Evolutionary conservation across 2,797 vertebrate species (phyloP).

Genomic region (Acanthurus leucopareius): DNA sequence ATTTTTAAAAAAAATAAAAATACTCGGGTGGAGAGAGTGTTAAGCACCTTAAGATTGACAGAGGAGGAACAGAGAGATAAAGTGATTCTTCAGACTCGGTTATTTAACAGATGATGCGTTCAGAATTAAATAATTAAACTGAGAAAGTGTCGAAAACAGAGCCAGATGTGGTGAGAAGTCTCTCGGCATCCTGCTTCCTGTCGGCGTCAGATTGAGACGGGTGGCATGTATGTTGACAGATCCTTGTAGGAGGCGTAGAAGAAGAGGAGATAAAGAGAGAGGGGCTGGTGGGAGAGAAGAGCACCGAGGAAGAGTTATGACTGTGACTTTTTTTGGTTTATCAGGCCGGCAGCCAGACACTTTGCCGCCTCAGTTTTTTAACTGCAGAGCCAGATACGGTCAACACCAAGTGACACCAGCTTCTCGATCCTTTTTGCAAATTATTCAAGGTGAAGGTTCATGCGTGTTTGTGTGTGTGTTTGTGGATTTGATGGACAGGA

Average conservation of each 20-base stretch:
- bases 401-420: neutral
- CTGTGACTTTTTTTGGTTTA: neutral
- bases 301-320: neutral
- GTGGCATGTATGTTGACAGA: slow-evolving; percentile 38
- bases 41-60: neutral
- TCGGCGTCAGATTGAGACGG: slow-evolving; percentile 17
- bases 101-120: neutral
- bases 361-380: neutral
- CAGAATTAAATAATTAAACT: slow-evolving; percentile 43
- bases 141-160: slow-evolving; percentile 7
- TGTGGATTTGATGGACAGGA: neutral
- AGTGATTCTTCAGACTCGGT: neutral
- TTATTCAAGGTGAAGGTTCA: neutral
- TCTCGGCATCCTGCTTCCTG: slow-evolving; percentile 15
- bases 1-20: too few species aligned
- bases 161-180: slow-evolving; percentile 43
- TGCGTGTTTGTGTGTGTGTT: neutral
- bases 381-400: neutral
- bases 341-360: neutral
- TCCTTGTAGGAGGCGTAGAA: slow-evolving; percentile 15
- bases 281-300: slow-evolving; percentile 1
- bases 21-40: too few species aligned
- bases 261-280: neutral
- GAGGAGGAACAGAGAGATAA: slow-evolving; percentile 19
- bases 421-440: neutral